phyloP scores from a whole-genome alignment of 2,888 invertebrate genomes.

The Artemia sp. region DNA sequence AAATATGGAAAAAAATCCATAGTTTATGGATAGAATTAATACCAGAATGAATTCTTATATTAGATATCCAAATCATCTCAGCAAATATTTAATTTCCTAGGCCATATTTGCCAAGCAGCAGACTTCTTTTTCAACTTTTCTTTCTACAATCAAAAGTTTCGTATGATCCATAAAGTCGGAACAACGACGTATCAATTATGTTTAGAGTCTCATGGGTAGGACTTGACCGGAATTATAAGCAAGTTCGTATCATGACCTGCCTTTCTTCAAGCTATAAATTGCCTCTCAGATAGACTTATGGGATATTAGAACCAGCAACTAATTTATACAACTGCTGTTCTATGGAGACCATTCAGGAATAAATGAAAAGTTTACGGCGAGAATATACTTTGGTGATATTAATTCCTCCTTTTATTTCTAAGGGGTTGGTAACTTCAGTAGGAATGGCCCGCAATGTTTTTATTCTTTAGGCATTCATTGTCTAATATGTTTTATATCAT shows the following conservation, averaged over 20 bases:
- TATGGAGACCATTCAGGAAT: neutral
- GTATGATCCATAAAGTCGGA: constrained; percentile 7
- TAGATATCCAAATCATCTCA: neutral
- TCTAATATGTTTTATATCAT: no score
- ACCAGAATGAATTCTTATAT: neutral
- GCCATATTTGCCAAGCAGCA: neutral
- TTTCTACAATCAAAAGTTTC: constrained; percentile 15
- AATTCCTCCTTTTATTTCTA: no score
- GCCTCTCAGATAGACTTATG: constrained; percentile 5
- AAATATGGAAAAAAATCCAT: no score
- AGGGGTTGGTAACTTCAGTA: no score
- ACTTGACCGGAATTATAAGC: constrained; percentile 15
- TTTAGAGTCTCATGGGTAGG: constrained; percentile 13
- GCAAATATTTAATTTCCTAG: neutral
- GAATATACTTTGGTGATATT: neutral
- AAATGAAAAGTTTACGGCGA: neutral
- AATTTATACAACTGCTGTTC: constrained; percentile 15
- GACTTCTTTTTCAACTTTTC: constrained; percentile 2
- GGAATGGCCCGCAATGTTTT: no score
- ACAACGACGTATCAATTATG: constrained; percentile 15
- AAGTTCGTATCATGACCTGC: constrained; percentile 1
- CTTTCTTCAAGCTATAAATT: constrained; percentile 4
- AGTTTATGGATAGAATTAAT: no score
- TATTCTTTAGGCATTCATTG: no score
- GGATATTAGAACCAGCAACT: constrained; percentile 12